Base-by-base conservation (phyloP, 2,797 vertebrate species). In the Echiichthys vipera region DNA sequence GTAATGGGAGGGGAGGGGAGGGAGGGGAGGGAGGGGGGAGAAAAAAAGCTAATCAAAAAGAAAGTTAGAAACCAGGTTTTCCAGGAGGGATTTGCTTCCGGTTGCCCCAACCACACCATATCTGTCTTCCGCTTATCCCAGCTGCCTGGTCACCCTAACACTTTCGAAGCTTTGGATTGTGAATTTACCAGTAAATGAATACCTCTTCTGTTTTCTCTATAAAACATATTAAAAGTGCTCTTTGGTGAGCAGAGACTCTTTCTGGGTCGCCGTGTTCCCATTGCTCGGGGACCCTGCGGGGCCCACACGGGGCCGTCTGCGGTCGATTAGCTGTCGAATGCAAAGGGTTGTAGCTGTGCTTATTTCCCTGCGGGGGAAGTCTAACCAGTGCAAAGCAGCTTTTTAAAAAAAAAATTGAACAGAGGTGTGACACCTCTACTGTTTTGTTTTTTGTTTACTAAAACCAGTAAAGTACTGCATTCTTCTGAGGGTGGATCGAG, bases 121-220 rank as follows among this genome's bases (percentile, higher is more conserved):
- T 94, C 90, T 89, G 94, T 94, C 93, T 93, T 93, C 93, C 92
- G 86, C 89, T 88, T 81, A 89, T 88, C 91, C 91, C 91, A 73
- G 78, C 74, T 51, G 73, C 90, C 85, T 90, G 92, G 92, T 91
- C 58, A 67, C 83, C 87, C 89, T 89, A 83, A 94, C 83, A 78
- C 80, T 87, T 89, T 89, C 69, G 68, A 89, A 92, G 90, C 90
- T 93, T 91, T 91, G 87, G 88, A 90, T 93, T 90, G 91, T 90
- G 91, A 93, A 88, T 90, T 92, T 86, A 90, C 90, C 91, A 91
- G 90, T 94, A 87, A 92, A 93, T 82, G 79, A 94, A 93, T 95
- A 94, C 94, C 93, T 95, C 94, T 90, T 85, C 43, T 90, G 75
- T 91, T 90, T 87, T 86, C 85, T 91, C 64, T 87, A 76, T 83